phyloP scores from a whole-genome alignment of 2,888 invertebrate species.

The Boloria euphrosyne region DNA sequence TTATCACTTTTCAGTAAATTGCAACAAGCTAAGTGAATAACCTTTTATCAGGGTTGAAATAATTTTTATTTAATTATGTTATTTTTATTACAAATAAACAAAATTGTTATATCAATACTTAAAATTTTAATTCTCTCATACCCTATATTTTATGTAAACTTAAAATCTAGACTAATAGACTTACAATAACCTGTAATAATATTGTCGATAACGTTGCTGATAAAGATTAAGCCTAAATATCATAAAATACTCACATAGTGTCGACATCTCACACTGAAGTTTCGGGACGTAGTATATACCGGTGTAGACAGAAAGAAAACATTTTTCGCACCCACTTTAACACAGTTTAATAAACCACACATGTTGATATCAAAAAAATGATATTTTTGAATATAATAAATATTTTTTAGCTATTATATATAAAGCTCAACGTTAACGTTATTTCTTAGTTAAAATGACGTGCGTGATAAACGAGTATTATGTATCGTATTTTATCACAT shows the following conservation, averaged over 20 bases:
- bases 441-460: constrained; percentile 42
- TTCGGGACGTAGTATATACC: constrained; percentile 47
- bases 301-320: constrained; percentile 43
- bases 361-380: constrained; percentile 13
- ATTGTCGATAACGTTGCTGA: too few species aligned
- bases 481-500: constrained; percentile 36
- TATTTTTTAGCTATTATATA: constrained; percentile 5
- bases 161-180: too few species aligned
- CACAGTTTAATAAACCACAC: constrained; percentile 36
- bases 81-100: too few species aligned
- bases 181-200: too few species aligned
- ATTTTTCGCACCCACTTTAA: constrained; percentile 35
- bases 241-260: constrained; percentile 30
- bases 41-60: too few species aligned
- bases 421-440: constrained; percentile 38
- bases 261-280: constrained; percentile 59
- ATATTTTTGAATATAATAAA: neutral
- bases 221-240: too few species aligned
- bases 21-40: too few species aligned
- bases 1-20: too few species aligned
- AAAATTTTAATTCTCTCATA: too few species aligned
- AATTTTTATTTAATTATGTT: too few species aligned
- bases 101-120: too few species aligned
- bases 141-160: too few species aligned
- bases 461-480: constrained; percentile 44